Evolutionary conservation across 2,888 invertebrate genomes (phyloP), one percentile per base, ranked within the genome.

Genomic region (Clusia tigrina): DNA sequence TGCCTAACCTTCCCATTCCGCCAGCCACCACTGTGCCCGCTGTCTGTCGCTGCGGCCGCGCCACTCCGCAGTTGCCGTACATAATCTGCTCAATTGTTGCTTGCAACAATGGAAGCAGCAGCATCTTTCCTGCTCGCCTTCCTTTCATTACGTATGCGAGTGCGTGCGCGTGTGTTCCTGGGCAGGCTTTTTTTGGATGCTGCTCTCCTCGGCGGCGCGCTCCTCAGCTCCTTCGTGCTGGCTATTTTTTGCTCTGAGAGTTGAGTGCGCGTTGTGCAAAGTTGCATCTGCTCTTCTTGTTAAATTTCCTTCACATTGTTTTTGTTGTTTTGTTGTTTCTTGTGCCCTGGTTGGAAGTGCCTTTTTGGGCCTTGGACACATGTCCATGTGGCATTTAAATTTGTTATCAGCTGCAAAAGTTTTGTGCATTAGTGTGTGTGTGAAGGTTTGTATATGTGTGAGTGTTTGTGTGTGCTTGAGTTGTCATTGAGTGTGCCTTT

Each of bases 251-350:
- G n/a, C n/a, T n/a, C n/a, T n/a, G n/a, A n/a, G n/a, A n/a, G n/a
- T 32, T 12, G 12, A 32, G 10, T 20, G 17, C 17, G 6, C 23
- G 23, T 58, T 54, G 60, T 54, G 61, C 54, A 51, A 60, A 64
- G 54, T 61, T 58, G 58, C 64, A 64, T 58, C 64, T 64, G 64
- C 64, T 58, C 58, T 64, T 55, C 51, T 61, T 52, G 48, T 17
- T 26, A 22, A 5, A 37, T 52, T 59, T 52, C 22, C 10, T 3
- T 46, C 46, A 12, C 18, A n/a, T 52, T 26, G 23, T 53, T 10
- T 25, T 2, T 48, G 15, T 18, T 51, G 58, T 51, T 55, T 32
- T 54, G 22, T 58, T 51, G 17, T 56, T 20, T 42, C 17, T 15
- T 15, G 25, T 26, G 32, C 37, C 53, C 15, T 12, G 12, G 6